These are phyloP conservation scores for Austrolebias charrua DNA, from an alignment of 2,797 vertebrate genomes.

Conservation along the genomic window DNA sequence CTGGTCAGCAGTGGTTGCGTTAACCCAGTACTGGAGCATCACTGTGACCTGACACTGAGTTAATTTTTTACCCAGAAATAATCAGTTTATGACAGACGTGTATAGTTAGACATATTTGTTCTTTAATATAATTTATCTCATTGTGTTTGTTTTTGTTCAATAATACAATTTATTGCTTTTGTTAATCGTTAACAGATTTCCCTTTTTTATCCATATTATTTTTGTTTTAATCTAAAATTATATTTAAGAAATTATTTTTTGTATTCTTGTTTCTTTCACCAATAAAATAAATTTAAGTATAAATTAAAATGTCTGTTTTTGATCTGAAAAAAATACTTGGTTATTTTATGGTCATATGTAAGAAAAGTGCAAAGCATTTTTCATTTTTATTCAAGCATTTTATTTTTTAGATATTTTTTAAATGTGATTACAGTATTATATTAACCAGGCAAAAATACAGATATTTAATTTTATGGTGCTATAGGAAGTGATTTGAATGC, in stretches of 20 bases:
- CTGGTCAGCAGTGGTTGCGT: conserved; percentile 2
- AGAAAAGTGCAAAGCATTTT: not conserved
- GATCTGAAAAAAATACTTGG: too few relatives aligned
- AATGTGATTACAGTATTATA: conserved; percentile 18
- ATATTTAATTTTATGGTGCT: conserved; percentile 25
- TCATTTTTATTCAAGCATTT: not conserved
- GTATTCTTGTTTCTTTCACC: too few relatives aligned
- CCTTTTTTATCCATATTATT: too few relatives aligned
- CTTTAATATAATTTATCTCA: not conserved
- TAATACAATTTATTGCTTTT: too few relatives aligned
- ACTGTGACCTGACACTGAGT: not conserved
- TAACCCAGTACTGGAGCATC: conserved; percentile 2
- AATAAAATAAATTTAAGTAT: too few relatives aligned
- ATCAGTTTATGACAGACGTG: not conserved
- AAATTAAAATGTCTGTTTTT: too few relatives aligned
- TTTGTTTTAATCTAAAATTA: too few relatives aligned
- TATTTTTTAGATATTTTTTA: conserved; percentile 3
- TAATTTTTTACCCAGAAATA: not conserved
- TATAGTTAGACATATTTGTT: not conserved
- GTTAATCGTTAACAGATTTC: too few relatives aligned
- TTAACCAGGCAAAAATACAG: conserved; percentile 19
- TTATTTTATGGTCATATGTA: too few relatives aligned
- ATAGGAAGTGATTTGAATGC: conserved; percentile 17
- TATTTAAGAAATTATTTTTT: too few relatives aligned
- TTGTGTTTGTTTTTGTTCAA: too few relatives aligned